Conservation (phyloP, 2,113 vertebrate species). For the Gnathonemus echidnorhynchus region DNA sequence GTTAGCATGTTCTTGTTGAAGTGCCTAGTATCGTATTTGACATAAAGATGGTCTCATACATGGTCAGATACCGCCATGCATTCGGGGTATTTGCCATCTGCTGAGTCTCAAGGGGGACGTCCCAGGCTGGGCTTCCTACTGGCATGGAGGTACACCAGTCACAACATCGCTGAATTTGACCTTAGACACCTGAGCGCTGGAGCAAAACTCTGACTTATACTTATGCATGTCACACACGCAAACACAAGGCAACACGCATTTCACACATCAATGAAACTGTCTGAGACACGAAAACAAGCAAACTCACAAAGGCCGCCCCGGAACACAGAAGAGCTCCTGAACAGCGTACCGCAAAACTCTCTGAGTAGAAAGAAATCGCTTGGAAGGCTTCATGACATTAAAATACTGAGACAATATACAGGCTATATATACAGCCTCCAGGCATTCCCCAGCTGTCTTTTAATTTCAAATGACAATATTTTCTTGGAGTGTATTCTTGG, state of each 20-base stretch:
- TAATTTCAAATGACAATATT: background rate
- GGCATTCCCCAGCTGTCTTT: background rate
- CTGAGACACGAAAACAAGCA: background rate
- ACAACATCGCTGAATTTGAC: background rate
- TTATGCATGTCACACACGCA: background rate
- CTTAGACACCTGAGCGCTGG: background rate
- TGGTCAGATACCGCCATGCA: background rate
- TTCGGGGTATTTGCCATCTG: background rate
- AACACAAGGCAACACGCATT: background rate
- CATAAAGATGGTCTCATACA: background rate
- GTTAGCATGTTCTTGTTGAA: background rate
- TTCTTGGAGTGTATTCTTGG: background rate
- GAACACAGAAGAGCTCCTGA: background rate
- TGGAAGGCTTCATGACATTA: background rate
- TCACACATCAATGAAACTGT: background rate
- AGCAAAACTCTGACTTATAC: background rate
- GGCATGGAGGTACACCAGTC: background rate
- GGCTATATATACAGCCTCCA: background rate
- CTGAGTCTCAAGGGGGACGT: background rate
- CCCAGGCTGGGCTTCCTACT: background rate
- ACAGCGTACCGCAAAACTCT: constrained; percentile 18
- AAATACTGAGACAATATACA: background rate
- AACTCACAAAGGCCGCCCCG: background rate
- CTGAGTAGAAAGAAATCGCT: background rate
- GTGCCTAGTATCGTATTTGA: background rate